Conservation (phyloP, 1,140 invertebrate species). For the Glossosoma conforme region DNA sequence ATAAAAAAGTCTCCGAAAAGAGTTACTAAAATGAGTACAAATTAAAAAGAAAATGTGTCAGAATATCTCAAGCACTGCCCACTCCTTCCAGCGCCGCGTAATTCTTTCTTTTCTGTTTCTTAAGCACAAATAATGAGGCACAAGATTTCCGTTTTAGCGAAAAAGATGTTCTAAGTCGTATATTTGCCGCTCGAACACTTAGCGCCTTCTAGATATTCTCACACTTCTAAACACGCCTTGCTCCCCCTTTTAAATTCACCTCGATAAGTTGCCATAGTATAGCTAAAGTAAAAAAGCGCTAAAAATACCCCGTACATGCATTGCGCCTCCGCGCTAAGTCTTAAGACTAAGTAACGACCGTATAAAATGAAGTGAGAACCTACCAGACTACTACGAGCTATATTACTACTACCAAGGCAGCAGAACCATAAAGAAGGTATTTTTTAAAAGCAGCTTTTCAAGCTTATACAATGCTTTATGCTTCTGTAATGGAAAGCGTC, state of each 20-base stretch:
- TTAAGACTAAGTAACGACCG: constrained; percentile 29
- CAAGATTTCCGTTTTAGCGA: constrained; percentile 33
- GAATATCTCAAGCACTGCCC: too few species aligned
- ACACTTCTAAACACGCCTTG: constrained; percentile 8
- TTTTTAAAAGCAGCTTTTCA: too few species aligned
- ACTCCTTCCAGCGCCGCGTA: constrained; percentile 14
- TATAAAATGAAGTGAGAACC: constrained; percentile 29
- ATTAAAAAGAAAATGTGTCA: too few species aligned
- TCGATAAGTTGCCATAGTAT: constrained; percentile 9
- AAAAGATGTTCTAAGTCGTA: constrained; percentile 32
- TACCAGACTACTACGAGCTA: too few species aligned
- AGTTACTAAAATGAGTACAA: too few species aligned
- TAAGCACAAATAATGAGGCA: constrained; percentile 33
- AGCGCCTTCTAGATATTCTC: constrained; percentile 27
- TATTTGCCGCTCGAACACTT: constrained; percentile 27
- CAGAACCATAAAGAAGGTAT: too few species aligned
- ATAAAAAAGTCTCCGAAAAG: too few species aligned
- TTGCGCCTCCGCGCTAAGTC: constrained; percentile 22
- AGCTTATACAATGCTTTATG: too few species aligned
- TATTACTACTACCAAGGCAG: too few species aligned
- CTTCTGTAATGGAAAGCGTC: too few species aligned
- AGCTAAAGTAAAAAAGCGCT: constrained; percentile 23
- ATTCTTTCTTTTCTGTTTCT: constrained; percentile 33
- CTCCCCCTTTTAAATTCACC: constrained; percentile 14
- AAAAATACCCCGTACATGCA: constrained; percentile 30